These are phyloP conservation scores for Oreochromis tanganicae DNA, from an alignment of 2,113 vertebrate genomes.

Conservation along the genomic window DNA sequence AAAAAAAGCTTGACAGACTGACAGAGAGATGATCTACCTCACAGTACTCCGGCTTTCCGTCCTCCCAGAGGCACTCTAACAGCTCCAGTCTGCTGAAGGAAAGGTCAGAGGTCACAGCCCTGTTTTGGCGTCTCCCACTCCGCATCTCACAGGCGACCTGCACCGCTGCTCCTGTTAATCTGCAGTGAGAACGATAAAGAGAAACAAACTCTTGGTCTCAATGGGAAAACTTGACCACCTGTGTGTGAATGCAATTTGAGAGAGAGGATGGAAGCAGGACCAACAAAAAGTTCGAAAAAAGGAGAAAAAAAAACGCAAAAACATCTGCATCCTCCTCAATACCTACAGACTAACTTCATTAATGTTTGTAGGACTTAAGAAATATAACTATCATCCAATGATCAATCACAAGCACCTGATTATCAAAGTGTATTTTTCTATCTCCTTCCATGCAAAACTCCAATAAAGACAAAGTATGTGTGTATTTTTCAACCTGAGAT, in stretches of 20 bases:
- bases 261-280: neutral
- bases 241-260: neutral
- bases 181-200: constrained; percentile 15
- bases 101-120: constrained; percentile 73
- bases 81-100: constrained; percentile 84
- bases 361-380: neutral
- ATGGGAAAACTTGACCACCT: neutral
- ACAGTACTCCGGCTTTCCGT: constrained; percentile 68
- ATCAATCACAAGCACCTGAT: neutral
- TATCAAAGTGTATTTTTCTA: neutral
- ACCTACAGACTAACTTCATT: neutral
- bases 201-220: neutral
- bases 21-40: constrained; percentile 70
- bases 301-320: neutral
- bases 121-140: constrained; percentile 54
- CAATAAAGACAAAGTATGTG: fast-evolving
- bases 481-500: constrained; percentile 75
- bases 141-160: constrained; percentile 81
- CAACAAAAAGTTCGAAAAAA: neutral
- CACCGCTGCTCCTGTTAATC: constrained; percentile 80
- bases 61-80: constrained; percentile 82
- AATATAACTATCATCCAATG: neutral
- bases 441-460: fast-evolving
- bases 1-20: neutral
- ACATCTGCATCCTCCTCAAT: neutral